Base-by-base conservation (phyloP, 2,797 vertebrate species). In the Lates japonicus region DNA sequence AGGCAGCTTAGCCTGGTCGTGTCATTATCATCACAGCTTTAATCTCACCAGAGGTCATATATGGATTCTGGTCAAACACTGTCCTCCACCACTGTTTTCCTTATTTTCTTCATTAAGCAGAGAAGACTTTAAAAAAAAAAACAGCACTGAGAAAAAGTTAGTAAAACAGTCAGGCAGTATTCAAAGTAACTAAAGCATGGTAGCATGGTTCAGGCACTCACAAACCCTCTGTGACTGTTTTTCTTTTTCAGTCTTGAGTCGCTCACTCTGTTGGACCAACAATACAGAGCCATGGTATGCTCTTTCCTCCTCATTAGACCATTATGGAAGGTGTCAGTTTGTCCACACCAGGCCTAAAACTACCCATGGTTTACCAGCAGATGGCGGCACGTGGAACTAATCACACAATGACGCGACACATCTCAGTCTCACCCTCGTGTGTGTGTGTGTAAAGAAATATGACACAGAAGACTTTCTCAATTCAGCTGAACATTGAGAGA, bases 181-280 rank as follows among this genome's bases (percentile, higher is more conserved):
- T 80, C 49, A 72, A 57, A 69, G 81, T 85, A 72, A 76, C 71
- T 65, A 79, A 73, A 87, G 70, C 87, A 81, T 82, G 90, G 81
- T 75, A 79, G 67, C 61, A 79, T 78, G 60, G 78, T 87, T 87
- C 85, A 91, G 91, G 87, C 84, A 90, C 91, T 90, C 73, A 63
- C 80, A 84, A 20, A 77, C 39, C 60, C 55, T 67, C 51, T 58
- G 51, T 69, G 41, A 42, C 13, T 13, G 12, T 61, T 25, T 22
- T 51, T 6, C 20, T 11, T 49, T 55, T 70, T 17, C 49, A 70
- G 31, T 22, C n/a, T 68, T 46, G 42, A 57, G 49, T 62, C 8
- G 12, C 25, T 58, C 49, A 58, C 55, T 67, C n/a, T 54, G 69
- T 76, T 64, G n/a, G 42, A 81, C 63, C 63, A 70, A 62, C 74